Conservation (phyloP, 2,888 invertebrate genomes). For the Lasioglossum leucozonium region DNA sequence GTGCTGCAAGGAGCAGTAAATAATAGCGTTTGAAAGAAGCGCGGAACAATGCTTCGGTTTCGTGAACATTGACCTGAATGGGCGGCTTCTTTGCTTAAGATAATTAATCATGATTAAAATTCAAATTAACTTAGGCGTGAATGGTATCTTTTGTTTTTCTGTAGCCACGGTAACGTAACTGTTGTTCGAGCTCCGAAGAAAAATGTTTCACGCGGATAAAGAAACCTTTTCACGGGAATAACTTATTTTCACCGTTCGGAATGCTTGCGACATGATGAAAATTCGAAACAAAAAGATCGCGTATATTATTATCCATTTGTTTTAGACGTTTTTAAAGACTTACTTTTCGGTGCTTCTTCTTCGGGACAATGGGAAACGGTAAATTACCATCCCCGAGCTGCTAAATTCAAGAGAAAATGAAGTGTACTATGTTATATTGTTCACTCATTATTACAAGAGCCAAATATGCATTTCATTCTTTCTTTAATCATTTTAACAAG, state of each 20-base stretch:
- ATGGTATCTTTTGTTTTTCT: constrained; percentile 15
- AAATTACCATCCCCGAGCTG: background rate
- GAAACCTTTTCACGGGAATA: background rate
- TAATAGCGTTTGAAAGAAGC: constrained; percentile 23
- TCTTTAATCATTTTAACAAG: too few relatives aligned
- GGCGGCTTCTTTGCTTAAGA: background rate
- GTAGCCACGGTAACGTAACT: background rate
- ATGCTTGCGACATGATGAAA: background rate
- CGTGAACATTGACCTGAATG: constrained; percentile 6
- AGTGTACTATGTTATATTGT: background rate
- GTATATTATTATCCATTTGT: background rate
- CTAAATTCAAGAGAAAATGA: background rate
- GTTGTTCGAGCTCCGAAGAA: constrained; percentile 1
- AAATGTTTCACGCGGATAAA: background rate
- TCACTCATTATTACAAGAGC: too few relatives aligned
- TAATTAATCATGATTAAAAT: constrained; percentile 26
- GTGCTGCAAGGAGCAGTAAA: constrained; percentile 14
- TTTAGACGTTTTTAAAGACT: background rate
- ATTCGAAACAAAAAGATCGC: background rate
- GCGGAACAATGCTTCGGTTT: constrained; percentile 27
- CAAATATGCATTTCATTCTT: too few relatives aligned
- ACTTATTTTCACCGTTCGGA: background rate
- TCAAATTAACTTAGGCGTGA: constrained; percentile 12
- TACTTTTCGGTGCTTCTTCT: background rate
- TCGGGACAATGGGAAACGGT: background rate